These are phyloP conservation scores for Phoeniculus purpureus DNA, from an alignment of 2,797 vertebrate species.

Conservation along the genomic window DNA sequence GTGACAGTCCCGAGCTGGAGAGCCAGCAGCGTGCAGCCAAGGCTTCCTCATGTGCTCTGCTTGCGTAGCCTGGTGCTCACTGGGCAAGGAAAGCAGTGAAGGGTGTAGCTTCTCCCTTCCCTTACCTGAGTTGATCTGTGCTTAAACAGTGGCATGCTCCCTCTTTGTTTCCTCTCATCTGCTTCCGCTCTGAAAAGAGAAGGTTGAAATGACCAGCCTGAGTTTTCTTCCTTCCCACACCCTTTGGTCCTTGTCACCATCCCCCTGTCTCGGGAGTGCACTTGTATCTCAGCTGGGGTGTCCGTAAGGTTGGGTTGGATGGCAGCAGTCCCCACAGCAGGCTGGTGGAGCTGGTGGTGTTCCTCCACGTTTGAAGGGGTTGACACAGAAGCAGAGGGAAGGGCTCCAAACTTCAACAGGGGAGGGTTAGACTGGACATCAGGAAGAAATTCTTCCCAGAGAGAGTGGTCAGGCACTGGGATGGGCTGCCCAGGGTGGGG, in stretches of 20 bases:
- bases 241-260: neutral
- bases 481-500: too few relatives aligned
- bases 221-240: neutral
- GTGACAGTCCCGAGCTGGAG: neutral
- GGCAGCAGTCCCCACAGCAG: neutral
- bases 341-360: neutral
- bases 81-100: neutral
- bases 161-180: neutral
- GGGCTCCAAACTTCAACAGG: too few relatives aligned
- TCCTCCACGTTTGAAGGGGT: too few relatives aligned
- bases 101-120: neutral
- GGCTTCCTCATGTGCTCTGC: neutral
- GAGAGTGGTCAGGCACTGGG: too few relatives aligned
- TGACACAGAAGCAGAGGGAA: too few relatives aligned
- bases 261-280: neutral
- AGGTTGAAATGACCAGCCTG: neutral
- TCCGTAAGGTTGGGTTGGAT: neutral
- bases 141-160: neutral
- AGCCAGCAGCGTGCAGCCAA: neutral
- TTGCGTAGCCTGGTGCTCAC: slow-evolving; percentile 6
- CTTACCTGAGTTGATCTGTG: neutral
- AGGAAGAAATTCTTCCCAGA: too few relatives aligned
- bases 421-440: too few relatives aligned
- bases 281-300: neutral
- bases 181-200: neutral